Conservation (phyloP, 2,888 invertebrate genomes). For the Troides oblongomaculatus region DNA sequence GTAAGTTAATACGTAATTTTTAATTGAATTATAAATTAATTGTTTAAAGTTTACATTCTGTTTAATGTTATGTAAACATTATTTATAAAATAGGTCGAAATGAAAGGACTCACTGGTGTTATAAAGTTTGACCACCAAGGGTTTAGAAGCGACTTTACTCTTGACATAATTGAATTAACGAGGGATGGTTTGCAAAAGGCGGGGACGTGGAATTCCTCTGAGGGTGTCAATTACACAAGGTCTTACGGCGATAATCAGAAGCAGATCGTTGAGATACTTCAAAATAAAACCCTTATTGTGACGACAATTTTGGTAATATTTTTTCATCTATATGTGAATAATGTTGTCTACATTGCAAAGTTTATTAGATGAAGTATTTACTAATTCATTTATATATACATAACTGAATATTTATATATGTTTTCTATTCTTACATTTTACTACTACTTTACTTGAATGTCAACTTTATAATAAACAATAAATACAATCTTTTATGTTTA, state of each 20-base stretch:
- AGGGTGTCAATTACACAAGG: slow-evolving; percentile 92
- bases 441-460: too few species aligned
- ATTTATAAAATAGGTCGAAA: slow-evolving; percentile 85
- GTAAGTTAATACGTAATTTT: slow-evolving; percentile 78
- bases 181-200: slow-evolving; percentile 91
- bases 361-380: background rate
- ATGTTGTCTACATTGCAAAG: background rate
- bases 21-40: background rate
- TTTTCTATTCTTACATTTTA: too few species aligned
- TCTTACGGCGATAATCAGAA: slow-evolving; percentile 92
- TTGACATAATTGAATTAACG: slow-evolving; percentile 94
- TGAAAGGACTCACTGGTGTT: slow-evolving; percentile 94
- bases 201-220: slow-evolving; percentile 93
- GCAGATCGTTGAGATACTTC: slow-evolving; percentile 92
- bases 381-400: background rate
- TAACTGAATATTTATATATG: too few species aligned
- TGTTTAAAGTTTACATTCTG: background rate
- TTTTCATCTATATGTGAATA: background rate
- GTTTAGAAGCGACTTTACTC: slow-evolving; percentile 92
- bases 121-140: slow-evolving; percentile 97
- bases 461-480: slow-evolving; percentile 22
- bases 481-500: slow-evolving; percentile 35
- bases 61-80: background rate
- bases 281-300: slow-evolving; percentile 94
- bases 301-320: slow-evolving; percentile 91